A percentile compares a stretch with the other conserved stretches of the same genome.
Conservation (phyloP, 2,888 invertebrate genomes). For the Nowickia ferox region DNA sequence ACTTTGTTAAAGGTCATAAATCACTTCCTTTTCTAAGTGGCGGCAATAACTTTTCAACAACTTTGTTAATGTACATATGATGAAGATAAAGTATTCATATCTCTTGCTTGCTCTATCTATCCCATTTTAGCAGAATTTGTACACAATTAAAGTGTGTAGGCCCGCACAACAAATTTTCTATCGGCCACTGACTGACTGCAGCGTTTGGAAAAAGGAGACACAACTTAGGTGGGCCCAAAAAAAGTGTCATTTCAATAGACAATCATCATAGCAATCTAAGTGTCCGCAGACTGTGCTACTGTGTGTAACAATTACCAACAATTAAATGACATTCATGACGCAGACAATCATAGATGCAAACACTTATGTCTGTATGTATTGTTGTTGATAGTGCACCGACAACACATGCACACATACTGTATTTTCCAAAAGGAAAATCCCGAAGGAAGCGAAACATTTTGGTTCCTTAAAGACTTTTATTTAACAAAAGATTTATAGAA, state of each 20-base stretch:
- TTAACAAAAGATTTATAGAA: slow-evolving; percentile 50
- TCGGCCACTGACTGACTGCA: not conserved
- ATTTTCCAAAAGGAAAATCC: slow-evolving; percentile 49
- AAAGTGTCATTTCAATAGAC: slow-evolving; percentile 56
- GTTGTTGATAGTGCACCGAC: not conserved
- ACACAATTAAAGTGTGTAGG: slow-evolving; percentile 52
- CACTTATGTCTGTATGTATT: not conserved
- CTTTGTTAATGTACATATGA: slow-evolving; percentile 66
- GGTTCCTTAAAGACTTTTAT: slow-evolving; percentile 40
- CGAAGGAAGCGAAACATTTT: slow-evolving; percentile 53
- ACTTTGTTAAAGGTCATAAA: slow-evolving; percentile 60
- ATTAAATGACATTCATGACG: slow-evolving; percentile 63
- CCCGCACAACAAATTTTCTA: slow-evolving; percentile 64
- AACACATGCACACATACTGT: too few species aligned
- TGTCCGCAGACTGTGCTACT: slow-evolving; percentile 66
- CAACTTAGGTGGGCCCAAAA: slow-evolving; percentile 67
- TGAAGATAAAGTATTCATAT: slow-evolving; percentile 64
- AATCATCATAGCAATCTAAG: slow-evolving; percentile 63
- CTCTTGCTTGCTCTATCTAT: not conserved
- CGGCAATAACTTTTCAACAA: slow-evolving; percentile 71
- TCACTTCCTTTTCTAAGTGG: slow-evolving; percentile 62
- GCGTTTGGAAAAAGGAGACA: slow-evolving; percentile 7
- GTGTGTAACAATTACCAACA: slow-evolving; percentile 65
- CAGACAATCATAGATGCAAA: slow-evolving; percentile 21
- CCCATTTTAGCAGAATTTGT: not conserved